phyloP scores from a whole-genome alignment of 2,888 invertebrate genomes.

The Fragum fragum region DNA sequence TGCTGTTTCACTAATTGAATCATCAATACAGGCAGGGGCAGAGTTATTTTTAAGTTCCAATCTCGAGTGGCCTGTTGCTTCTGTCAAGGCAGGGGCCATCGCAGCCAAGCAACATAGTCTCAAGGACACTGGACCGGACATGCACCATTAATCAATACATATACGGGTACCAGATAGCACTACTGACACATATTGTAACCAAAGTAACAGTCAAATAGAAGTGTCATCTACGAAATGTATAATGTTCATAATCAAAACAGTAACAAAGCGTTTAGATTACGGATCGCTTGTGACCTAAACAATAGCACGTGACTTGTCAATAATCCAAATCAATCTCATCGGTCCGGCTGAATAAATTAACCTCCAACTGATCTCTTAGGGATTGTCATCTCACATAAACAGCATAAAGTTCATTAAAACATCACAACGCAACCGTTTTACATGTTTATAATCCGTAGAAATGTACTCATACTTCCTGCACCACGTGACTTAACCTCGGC shows the following conservation, averaged over 20 bases:
- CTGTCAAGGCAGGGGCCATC: slow-evolving; percentile 98
- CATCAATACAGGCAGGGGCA: slow-evolving; percentile 54
- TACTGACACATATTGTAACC: too few relatives aligned
- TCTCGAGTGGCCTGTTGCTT: slow-evolving; percentile 88
- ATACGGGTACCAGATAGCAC: too few relatives aligned
- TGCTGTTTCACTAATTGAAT: slow-evolving; percentile 18
- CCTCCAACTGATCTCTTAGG: slow-evolving; percentile 14
- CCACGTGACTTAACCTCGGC: slow-evolving; percentile 80
- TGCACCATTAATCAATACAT: slow-evolving; percentile 65
- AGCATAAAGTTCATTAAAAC: not conserved
- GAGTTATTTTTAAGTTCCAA: slow-evolving; percentile 81
- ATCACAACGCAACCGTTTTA: not conserved
- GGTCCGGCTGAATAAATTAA: slow-evolving; percentile 47
- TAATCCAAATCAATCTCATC: slow-evolving; percentile 29
- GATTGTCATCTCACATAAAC: not conserved
- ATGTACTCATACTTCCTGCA: slow-evolving; percentile 51
- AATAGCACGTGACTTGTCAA: slow-evolving; percentile 68
- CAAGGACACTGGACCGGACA: slow-evolving; percentile 81
- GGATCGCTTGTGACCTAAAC: slow-evolving; percentile 57
- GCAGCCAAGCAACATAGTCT: slow-evolving; percentile 86
- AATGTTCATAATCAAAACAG: not conserved
- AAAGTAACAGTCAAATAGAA: too few relatives aligned
- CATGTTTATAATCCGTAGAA: slow-evolving; percentile 6
- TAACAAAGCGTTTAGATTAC: slow-evolving; percentile 11
- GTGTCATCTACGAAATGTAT: too few relatives aligned